Evolutionary conservation across 2,113 vertebrate genomes (phyloP).

Genomic region (Fregetta grallaria): DNA sequence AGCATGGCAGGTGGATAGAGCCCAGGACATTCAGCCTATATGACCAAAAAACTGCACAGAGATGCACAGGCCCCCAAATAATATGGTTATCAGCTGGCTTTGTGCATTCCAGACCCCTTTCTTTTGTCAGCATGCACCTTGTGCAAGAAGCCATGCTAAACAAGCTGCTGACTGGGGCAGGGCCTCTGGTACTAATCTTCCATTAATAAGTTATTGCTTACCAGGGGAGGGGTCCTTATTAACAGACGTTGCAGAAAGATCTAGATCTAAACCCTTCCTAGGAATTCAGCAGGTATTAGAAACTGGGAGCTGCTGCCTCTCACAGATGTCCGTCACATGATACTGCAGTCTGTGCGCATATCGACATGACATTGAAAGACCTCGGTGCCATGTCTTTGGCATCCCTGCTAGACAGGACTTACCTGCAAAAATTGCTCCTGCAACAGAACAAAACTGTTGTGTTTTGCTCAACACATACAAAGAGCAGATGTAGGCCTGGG

Average conservation of each 20-base stretch:
- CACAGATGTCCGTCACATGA: accelerated
- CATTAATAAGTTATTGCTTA: neutral
- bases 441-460: neutral
- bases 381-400: neutral
- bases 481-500: neutral
- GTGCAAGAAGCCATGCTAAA: neutral
- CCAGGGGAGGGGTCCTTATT: neutral
- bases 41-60: neutral
- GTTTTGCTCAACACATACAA: neutral
- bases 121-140: neutral
- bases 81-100: accelerated
- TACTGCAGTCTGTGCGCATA: neutral
- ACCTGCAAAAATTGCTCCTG: neutral
- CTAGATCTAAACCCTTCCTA: neutral
- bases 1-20: neutral
- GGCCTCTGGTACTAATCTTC: neutral
- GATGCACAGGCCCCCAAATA: neutral
- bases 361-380: neutral
- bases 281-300: neutral
- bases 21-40: neutral
- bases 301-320: neutral
- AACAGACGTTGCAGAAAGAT: neutral
- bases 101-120: neutral
- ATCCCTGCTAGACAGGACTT: neutral
- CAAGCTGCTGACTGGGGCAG: neutral